phyloP scores from a whole-genome alignment of 2,113 vertebrate species.

The Panurus biarmicus region DNA sequence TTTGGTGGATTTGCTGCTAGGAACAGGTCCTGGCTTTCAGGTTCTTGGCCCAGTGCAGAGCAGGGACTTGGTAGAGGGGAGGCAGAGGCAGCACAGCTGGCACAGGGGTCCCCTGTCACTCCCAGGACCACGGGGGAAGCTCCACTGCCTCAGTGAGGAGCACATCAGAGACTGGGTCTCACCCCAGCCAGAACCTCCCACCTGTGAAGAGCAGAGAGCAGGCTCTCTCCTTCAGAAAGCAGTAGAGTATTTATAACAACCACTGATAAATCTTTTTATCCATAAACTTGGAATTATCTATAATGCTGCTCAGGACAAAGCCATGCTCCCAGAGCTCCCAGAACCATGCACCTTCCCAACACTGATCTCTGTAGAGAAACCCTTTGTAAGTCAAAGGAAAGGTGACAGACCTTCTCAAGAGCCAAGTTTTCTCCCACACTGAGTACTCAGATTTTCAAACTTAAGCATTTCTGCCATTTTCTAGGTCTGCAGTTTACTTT shows the following conservation, averaged over 20 bases:
- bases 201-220: not conserved
- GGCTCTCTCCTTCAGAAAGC: not conserved
- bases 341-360: not conserved
- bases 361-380: not conserved
- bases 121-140: fast-evolving
- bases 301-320: not conserved
- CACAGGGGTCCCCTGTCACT: no score
- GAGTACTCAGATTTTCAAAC: not conserved
- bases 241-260: not conserved
- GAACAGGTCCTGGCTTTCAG: not conserved
- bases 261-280: not conserved
- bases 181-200: not conserved
- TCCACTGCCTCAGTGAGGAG: fast-evolving
- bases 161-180: not conserved
- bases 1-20: not conserved
- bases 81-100: not conserved
- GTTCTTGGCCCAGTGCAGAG: not conserved
- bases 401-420: not conserved
- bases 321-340: not conserved
- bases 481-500: not conserved
- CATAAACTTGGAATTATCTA: not conserved
- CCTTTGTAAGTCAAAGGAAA: not conserved
- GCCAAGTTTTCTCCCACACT: not conserved
- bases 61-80: not conserved
- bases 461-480: not conserved